These are phyloP conservation scores for Psittacus erithacus DNA, from an alignment of 2,113 vertebrate genomes.

Conservation along the genomic window DNA sequence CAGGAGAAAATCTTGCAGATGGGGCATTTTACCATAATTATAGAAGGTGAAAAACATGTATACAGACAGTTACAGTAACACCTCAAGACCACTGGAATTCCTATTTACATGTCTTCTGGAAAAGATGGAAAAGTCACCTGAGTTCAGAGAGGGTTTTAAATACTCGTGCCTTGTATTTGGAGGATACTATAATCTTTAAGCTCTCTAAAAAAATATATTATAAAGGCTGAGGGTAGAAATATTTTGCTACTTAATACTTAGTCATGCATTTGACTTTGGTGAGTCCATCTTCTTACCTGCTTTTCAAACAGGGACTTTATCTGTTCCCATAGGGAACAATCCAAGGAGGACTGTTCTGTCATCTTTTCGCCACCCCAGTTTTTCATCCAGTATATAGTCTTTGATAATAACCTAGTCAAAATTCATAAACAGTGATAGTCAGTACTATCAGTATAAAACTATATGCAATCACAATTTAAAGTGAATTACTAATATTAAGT, in stretches of 20 bases:
- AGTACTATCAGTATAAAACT: not conserved
- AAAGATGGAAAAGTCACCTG: not conserved
- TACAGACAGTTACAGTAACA: not conserved
- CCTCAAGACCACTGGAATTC: not conserved
- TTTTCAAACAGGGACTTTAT: not conserved
- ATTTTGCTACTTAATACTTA: not conserved
- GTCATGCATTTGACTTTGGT: not conserved
- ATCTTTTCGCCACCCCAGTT: not conserved
- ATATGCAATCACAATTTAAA: not conserved
- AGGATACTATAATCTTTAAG: not conserved
- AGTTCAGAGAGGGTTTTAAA: not conserved
- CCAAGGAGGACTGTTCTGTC: not conserved
- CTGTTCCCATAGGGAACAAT: not conserved
- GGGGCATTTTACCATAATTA: not conserved
- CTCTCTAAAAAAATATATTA: not conserved
- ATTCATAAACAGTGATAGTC: not conserved
- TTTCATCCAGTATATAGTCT: not conserved
- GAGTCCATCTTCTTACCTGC: not conserved
- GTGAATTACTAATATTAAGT: not conserved
- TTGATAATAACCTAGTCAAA: not conserved
- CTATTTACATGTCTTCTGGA: not conserved
- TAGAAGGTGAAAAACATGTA: not conserved
- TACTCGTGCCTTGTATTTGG: not conserved
- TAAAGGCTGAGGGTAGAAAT: not conserved
- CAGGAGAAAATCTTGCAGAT: not conserved